These are phyloP conservation scores for Oreochromis grahami DNA, from an alignment of 2,797 vertebrate species.

Conservation along the genomic window DNA sequence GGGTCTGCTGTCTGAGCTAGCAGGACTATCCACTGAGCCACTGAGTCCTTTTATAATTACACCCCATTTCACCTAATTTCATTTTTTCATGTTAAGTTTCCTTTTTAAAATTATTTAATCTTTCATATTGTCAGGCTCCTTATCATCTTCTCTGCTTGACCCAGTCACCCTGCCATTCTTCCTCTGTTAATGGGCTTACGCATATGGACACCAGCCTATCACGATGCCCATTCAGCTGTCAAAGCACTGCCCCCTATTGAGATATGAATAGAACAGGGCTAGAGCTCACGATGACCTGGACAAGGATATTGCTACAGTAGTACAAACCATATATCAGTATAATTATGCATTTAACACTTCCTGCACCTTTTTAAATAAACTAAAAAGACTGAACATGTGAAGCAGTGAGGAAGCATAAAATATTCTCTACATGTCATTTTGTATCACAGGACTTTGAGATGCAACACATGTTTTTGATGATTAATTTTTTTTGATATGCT, in stretches of 20 bases:
- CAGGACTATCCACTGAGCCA: not conserved
- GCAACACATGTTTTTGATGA: not conserved
- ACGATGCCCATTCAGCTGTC: slow-evolving; percentile 65
- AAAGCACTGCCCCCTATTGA: slow-evolving; percentile 35
- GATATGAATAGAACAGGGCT: slow-evolving; percentile 44
- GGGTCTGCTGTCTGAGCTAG: slow-evolving; percentile 1
- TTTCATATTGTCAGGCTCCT: slow-evolving; percentile 51
- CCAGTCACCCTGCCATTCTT: slow-evolving; percentile 56
- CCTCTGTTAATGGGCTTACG: slow-evolving; percentile 60
- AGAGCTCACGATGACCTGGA: slow-evolving; percentile 35
- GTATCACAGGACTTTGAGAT: not conserved
- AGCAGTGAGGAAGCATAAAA: not conserved
- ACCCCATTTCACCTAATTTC: slow-evolving; percentile 47
- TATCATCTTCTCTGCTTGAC: slow-evolving; percentile 57
- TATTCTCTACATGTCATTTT: not conserved
- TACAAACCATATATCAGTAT: slow-evolving; percentile 10
- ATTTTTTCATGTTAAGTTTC: slow-evolving; percentile 57
- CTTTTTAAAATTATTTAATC: slow-evolving; percentile 46
- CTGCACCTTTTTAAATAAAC: not conserved
- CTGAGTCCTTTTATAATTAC: slow-evolving; percentile 27
- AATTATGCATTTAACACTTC: slow-evolving; percentile 16
- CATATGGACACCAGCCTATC: slow-evolving; percentile 60
- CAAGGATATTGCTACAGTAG: slow-evolving; percentile 50
- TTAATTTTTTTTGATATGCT: not conserved
- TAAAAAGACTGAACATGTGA: not conserved